Evolutionary conservation across 2,888 invertebrate genomes (phyloP).

Genomic region (Homarus gammarus): DNA sequence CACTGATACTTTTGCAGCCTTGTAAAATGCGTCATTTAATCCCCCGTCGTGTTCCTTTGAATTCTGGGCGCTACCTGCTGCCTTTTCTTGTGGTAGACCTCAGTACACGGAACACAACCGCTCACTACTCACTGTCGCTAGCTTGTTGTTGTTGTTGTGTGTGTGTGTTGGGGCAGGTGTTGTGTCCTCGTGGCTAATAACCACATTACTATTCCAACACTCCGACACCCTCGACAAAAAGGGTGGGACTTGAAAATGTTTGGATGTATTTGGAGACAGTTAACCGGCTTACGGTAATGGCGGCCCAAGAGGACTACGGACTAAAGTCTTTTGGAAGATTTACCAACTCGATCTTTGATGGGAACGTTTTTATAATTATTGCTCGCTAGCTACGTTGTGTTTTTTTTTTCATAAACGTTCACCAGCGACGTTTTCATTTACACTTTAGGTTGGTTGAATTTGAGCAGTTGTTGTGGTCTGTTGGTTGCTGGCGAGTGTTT

Average conservation of each 20-base stretch:
- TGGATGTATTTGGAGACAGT: constrained; percentile 65
- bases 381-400: constrained; percentile 1
- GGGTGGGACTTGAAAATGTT: constrained; percentile 36
- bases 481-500: no score
- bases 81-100: constrained; percentile 30
- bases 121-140: background rate
- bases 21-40: constrained; percentile 61
- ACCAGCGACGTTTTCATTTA: background rate
- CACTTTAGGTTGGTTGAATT: no score
- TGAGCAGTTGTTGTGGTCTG: background rate
- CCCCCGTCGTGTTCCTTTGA: constrained; percentile 62
- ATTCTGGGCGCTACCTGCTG: constrained; percentile 50
- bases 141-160: background rate
- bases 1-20: constrained; percentile 55
- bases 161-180: background rate
- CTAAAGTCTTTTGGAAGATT: constrained; percentile 60
- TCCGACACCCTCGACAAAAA: background rate
- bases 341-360: constrained; percentile 53
- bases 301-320: constrained; percentile 49
- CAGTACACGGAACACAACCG: constrained; percentile 49
- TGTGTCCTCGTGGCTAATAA: background rate
- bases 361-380: constrained; percentile 51
- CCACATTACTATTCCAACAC: background rate
- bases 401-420: background rate
- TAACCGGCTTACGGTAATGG: constrained; percentile 69